A percentile compares a stretch with the other conserved stretches of the same genome.
phyloP scores from a whole-genome alignment of 2,797 vertebrate genomes.

The Brachymystax lenok region DNA sequence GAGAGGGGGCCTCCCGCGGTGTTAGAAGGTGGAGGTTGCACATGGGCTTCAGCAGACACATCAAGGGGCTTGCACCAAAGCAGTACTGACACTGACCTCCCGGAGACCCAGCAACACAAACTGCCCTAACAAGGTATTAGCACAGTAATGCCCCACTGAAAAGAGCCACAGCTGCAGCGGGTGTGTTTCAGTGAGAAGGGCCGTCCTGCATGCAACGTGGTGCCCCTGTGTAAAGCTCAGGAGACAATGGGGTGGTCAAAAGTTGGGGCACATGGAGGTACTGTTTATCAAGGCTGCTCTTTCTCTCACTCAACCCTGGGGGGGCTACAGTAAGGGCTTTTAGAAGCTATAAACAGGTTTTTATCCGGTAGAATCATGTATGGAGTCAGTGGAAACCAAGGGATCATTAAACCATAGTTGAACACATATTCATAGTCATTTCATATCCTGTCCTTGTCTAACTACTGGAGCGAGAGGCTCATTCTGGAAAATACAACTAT shows the following conservation, averaged over 20 bases:
- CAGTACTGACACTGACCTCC: constrained; percentile 80
- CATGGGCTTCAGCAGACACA: constrained; percentile 70
- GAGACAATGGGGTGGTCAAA: constrained; percentile 58
- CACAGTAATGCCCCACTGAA: constrained; percentile 59
- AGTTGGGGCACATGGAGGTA: constrained; percentile 39
- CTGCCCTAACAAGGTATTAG: constrained; percentile 82
- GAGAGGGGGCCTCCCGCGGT: constrained; percentile 46
- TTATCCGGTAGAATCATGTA: background rate
- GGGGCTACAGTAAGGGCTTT: background rate
- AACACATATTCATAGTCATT: background rate
- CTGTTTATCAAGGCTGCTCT: constrained; percentile 37
- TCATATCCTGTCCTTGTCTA: background rate
- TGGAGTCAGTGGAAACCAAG: background rate
- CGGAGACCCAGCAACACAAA: constrained; percentile 79
- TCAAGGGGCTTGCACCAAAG: constrained; percentile 79
- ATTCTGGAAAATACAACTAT: background rate
- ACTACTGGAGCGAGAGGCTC: background rate
- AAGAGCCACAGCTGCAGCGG: constrained; percentile 75
- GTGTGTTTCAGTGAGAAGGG: constrained; percentile 58
- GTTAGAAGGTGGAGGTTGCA: constrained; percentile 58
- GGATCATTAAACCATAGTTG: background rate
- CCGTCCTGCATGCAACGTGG: constrained; percentile 53
- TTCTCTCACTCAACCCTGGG: constrained; percentile 9
- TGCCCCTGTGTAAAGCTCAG: constrained; percentile 61
- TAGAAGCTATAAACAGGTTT: background rate